A percentile compares a stretch with the other conserved stretches of the same genome.
Conservation (phyloP, 2,888 invertebrate genomes). For the Charanyca ferruginea region DNA sequence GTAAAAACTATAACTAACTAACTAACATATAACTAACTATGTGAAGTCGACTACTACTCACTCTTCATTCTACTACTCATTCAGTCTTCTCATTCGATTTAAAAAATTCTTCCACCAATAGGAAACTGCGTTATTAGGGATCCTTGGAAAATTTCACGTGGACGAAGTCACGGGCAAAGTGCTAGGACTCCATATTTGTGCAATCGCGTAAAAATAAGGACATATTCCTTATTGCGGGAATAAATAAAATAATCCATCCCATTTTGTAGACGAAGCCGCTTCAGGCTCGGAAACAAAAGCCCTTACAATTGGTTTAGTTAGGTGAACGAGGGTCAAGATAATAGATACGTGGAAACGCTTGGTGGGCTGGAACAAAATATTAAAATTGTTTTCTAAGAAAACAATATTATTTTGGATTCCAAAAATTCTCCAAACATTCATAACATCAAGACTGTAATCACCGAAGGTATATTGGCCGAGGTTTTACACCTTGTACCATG, state of each 20-base stretch:
- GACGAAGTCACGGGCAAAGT: neutral
- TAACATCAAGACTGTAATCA: neutral
- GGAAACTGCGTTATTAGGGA: too few relatives aligned
- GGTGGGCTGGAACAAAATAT: conserved; percentile 21
- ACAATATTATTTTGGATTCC: neutral
- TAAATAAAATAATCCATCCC: conserved; percentile 3
- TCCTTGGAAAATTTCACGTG: too few relatives aligned
- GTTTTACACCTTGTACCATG: too few relatives aligned
- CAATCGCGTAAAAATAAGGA: neutral
- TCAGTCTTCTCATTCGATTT: too few relatives aligned
- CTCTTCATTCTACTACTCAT: too few relatives aligned
- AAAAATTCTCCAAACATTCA: neutral
- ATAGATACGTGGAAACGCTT: conserved; percentile 2
- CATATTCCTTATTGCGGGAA: neutral
- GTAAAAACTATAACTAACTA: too few relatives aligned
- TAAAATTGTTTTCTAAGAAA: conserved; percentile 7
- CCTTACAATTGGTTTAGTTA: conserved; percentile 26
- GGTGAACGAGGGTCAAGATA: conserved; percentile 25
- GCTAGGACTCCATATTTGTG: neutral
- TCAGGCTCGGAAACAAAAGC: neutral
- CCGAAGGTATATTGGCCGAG: neutral
- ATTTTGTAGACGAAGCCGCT: neutral
- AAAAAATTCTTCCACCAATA: too few relatives aligned
- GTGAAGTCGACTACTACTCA: too few relatives aligned
- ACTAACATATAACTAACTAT: too few relatives aligned